A percentile compares a stretch with the other conserved stretches of the same genome.
phyloP scores from a whole-genome alignment of 2,113 vertebrate genomes.

The Odontophorus gujanensis region DNA sequence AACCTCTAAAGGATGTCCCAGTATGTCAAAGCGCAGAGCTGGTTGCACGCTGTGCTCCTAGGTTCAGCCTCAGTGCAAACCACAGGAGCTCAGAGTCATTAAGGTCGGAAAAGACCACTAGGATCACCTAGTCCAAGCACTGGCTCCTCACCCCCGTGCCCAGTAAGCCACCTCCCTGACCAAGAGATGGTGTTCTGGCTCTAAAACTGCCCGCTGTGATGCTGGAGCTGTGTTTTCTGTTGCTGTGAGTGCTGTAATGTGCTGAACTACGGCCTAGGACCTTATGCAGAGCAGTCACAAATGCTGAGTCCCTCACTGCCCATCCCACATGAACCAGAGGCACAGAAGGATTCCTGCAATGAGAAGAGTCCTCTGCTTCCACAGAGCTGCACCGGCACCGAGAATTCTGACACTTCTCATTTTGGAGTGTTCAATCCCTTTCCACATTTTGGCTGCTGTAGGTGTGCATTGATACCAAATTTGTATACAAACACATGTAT shows the following conservation, averaged over 20 bases:
- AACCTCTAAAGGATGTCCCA: neutral
- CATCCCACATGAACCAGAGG: neutral
- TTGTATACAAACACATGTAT: rapidly evolving
- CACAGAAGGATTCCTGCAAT: neutral
- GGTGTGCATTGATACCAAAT: neutral
- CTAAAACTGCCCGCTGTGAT: rapidly evolving
- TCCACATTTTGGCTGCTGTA: neutral
- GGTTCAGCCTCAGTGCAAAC: rapidly evolving
- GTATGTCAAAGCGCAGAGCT: rapidly evolving
- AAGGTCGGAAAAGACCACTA: too few relatives aligned
- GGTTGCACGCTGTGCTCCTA: neutral
- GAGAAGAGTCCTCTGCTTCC: neutral
- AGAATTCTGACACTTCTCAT: neutral
- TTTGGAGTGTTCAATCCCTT: neutral
- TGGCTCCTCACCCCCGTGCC: too few relatives aligned
- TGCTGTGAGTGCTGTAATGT: neutral
- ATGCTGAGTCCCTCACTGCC: neutral
- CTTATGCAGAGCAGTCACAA: neutral
- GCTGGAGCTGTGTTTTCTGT: neutral
- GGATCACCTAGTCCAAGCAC: too few relatives aligned
- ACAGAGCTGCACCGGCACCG: neutral
- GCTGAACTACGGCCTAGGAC: constrained; percentile 1
- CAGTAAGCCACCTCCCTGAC: neutral
- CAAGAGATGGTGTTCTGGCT: neutral
- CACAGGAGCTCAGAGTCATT: too few relatives aligned